Evolutionary conservation across 2,797 vertebrate genomes (phyloP).

Genomic region (Cuculus canorus): DNA sequence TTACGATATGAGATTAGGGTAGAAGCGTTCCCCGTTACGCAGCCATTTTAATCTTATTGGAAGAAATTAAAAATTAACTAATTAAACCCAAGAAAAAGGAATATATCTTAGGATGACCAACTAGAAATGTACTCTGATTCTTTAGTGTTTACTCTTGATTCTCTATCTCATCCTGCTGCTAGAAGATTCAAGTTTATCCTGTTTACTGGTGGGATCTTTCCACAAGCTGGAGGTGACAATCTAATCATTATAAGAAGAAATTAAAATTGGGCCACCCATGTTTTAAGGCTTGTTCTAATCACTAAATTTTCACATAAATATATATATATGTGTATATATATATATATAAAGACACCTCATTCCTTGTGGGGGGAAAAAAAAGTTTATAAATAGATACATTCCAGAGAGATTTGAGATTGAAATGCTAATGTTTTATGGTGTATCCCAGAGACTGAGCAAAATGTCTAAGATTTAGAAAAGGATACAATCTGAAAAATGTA

Average conservation of each 20-base stretch:
- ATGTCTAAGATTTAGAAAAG: not conserved
- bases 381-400: not conserved
- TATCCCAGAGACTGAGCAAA: not conserved
- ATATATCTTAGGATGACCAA: not conserved
- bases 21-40: not conserved
- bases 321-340: too few species aligned
- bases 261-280: not conserved
- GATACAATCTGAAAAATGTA: not conserved
- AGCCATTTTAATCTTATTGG: not conserved
- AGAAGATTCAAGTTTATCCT: not conserved
- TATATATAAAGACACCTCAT: too few species aligned
- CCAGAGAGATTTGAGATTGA: not conserved
- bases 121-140: not conserved
- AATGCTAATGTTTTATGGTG: not conserved
- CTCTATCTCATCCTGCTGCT: not conserved
- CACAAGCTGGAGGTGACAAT: not conserved
- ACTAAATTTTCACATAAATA: not conserved
- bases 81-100: not conserved
- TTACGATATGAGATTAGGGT: not conserved
- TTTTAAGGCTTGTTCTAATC: not conserved
- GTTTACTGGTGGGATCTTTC: rapidly evolving
- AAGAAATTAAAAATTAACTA: not conserved
- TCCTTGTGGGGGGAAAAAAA: rapidly evolving
- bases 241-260: not conserved
- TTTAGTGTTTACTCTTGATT: not conserved